These are phyloP conservation scores for Carposina sasakii DNA, from an alignment of 1,140 invertebrate genomes.

Conservation along the genomic window DNA sequence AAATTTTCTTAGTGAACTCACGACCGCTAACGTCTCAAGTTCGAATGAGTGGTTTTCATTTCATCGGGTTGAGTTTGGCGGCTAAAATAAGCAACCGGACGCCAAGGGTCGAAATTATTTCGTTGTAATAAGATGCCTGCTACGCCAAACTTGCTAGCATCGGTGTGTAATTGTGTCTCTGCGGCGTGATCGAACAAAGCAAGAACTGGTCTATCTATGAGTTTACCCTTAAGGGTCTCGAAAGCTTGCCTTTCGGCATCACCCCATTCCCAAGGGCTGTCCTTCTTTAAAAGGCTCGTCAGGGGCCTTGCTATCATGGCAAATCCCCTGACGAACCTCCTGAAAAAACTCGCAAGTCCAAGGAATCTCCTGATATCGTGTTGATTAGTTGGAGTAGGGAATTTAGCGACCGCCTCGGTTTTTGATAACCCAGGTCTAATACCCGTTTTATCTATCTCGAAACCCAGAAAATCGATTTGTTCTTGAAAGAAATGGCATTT, in stretches of 20 bases:
- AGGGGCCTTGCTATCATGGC: constrained; percentile 25
- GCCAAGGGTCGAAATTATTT: constrained; percentile 21
- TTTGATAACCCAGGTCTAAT: not conserved
- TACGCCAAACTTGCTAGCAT: not conserved
- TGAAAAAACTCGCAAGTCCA: constrained; percentile 20
- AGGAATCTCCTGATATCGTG: constrained; percentile 12
- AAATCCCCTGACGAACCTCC: constrained; percentile 28
- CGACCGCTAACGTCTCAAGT: not conserved
- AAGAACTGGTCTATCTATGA: constrained; percentile 23
- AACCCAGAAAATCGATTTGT: constrained; percentile 18
- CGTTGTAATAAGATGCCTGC: constrained; percentile 12
- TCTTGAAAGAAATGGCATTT: constrained; percentile 9
- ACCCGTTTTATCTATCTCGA: not conserved
- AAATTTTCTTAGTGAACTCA: constrained; percentile 1
- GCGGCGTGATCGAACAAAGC: constrained; percentile 38
- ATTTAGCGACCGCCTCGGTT: constrained; percentile 6
- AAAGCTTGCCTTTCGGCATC: constrained; percentile 14
- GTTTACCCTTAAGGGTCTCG: constrained; percentile 24
- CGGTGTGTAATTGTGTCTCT: constrained; percentile 14
- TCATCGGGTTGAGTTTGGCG: not conserved
- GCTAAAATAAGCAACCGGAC: constrained; percentile 15
- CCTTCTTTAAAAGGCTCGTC: constrained; percentile 30
- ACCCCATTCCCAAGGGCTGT: constrained; percentile 30
- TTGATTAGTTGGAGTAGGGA: constrained; percentile 20
- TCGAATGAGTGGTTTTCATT: not conserved